Conservation (phyloP, 2,113 vertebrate species). For the Loxodonta africana region DNA sequence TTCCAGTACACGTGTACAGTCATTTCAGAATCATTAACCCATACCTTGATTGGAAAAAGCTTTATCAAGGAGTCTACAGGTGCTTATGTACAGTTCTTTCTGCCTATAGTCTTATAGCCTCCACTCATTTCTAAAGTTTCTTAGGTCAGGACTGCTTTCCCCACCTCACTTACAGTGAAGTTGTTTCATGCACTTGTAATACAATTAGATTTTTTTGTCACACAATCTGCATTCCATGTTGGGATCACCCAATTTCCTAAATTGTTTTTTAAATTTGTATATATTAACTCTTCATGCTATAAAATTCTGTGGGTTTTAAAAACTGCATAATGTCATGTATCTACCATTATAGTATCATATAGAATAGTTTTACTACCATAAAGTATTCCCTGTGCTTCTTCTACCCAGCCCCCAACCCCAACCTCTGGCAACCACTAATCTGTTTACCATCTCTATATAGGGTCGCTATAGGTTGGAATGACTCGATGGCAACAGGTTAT, state of each 20-base stretch:
- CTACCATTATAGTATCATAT: neutral
- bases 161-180: neutral
- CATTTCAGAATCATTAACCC: neutral
- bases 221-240: neutral
- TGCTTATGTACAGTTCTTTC: neutral
- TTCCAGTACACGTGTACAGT: neutral
- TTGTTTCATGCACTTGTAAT: neutral
- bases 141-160: neutral
- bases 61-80: neutral
- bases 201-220: neutral
- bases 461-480: too few species aligned
- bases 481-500: too few species aligned
- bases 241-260: neutral
- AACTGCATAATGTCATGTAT: neutral
- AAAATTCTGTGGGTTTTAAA: constrained; percentile 6
- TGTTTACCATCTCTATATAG: too few species aligned
- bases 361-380: neutral
- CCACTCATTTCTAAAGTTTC: neutral
- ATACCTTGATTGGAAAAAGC: neutral
- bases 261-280: neutral
- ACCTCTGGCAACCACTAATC: neutral
- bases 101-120: neutral
- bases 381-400: neutral
- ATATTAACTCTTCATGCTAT: neutral
- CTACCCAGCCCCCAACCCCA: neutral